These are phyloP conservation scores for Elaphurus davidianus DNA, from an alignment of 2,113 vertebrate genomes.

Conservation along the genomic window DNA sequence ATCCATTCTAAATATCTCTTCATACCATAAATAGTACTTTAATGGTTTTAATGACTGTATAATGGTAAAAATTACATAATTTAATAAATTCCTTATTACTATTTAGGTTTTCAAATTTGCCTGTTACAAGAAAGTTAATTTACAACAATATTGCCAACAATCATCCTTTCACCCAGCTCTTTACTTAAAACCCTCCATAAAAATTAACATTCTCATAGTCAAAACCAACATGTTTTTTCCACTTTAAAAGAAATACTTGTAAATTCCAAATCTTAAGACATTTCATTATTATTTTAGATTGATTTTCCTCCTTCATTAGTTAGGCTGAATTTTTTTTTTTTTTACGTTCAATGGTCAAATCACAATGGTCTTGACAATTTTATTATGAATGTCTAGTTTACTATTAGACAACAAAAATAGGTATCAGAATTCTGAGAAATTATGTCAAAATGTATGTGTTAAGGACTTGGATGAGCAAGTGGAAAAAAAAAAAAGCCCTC, in stretches of 20 bases:
- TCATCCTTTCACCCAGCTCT: not conserved
- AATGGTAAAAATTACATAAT: not conserved
- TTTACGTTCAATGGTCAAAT: not conserved
- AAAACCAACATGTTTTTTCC: not conserved
- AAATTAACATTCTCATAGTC: not conserved
- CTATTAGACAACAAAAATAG: not conserved
- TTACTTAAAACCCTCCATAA: not conserved
- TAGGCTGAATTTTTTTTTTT: not conserved
- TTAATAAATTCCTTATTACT: conserved; percentile 20
- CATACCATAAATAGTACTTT: not conserved
- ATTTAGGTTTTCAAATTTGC: conserved; percentile 17
- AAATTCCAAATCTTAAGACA: not conserved
- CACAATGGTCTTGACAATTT: not conserved
- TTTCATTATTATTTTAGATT: not conserved
- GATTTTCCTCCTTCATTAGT: not conserved
- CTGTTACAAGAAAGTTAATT: not conserved
- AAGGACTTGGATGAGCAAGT: not conserved
- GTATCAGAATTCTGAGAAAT: not conserved
- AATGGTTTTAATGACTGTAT: not conserved
- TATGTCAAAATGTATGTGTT: not conserved
- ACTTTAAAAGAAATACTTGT: not conserved
- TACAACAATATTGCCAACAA: not conserved
- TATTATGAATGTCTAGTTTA: conserved; percentile 5
- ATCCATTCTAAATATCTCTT: not conserved
- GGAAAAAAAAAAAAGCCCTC: not conserved